Percentiles rank a stretch among this genome's conserved stretches.
Evolutionary conservation across 2,113 vertebrate species (phyloP).

Genomic region (Pluvianellus socialis): DNA sequence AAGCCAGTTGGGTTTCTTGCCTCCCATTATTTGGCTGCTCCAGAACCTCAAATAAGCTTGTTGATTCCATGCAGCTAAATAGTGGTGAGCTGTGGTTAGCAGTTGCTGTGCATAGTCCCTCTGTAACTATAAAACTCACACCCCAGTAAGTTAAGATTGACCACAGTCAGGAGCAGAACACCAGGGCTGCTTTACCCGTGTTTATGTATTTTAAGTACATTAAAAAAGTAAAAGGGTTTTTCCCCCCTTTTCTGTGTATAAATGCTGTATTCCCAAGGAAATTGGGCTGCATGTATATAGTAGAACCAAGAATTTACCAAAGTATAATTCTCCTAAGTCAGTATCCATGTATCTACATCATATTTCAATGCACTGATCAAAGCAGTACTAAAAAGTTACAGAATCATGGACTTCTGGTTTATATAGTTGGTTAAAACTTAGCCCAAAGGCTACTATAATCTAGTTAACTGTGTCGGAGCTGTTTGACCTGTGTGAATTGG

Average conservation of each 20-base stretch:
- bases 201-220: not conserved
- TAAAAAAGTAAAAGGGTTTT: not conserved
- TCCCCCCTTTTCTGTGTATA: not conserved
- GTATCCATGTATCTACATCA: not conserved
- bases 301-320: not conserved
- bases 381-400: not conserved
- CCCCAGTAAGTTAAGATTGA: too few relatives aligned
- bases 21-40: too few relatives aligned
- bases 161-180: too few relatives aligned
- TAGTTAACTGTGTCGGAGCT: conserved; percentile 2
- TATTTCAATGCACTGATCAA: not conserved
- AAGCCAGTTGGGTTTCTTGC: too few relatives aligned
- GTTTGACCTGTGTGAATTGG: not conserved
- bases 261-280: not conserved
- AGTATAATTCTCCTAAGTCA: not conserved
- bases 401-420: not conserved
- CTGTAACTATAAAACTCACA: too few relatives aligned
- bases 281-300: not conserved
- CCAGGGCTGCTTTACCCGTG: not conserved
- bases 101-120: too few relatives aligned
- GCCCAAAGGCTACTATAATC: not conserved
- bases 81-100: too few relatives aligned
- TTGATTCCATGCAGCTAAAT: too few relatives aligned
- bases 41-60: too few relatives aligned
- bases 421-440: not conserved